Evolutionary conservation across 2,113 vertebrate species (phyloP).

Genomic region (Labeo rohita): DNA sequence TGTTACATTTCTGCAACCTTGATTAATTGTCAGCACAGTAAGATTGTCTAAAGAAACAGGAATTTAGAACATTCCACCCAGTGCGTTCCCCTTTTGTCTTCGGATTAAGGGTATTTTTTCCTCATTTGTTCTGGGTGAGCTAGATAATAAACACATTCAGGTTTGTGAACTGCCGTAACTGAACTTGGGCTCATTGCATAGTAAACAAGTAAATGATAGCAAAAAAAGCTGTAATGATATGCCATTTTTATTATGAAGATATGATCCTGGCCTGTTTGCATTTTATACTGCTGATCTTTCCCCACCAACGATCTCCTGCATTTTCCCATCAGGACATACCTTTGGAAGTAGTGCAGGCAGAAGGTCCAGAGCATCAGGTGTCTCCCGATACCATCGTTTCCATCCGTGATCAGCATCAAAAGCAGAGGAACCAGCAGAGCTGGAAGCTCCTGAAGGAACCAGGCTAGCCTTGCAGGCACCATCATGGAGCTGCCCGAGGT

Average conservation of each 20-base stretch:
- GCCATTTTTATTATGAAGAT: neutral
- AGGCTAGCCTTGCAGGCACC: constrained; percentile 76
- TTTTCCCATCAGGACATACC: constrained; percentile 67
- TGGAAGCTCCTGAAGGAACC: constrained; percentile 87
- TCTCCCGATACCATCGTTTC: constrained; percentile 62
- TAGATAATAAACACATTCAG: constrained; percentile 11
- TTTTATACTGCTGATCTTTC: neutral
- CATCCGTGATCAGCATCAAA: constrained; percentile 68
- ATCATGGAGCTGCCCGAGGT: neutral
- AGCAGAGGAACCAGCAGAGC: constrained; percentile 76
- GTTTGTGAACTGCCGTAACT: neutral
- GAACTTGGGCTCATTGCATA: neutral
- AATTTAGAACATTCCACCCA: constrained; percentile 9
- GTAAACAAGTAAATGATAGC: neutral
- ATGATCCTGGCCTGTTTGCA: neutral
- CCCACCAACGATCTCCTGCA: neutral
- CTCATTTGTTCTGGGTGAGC: constrained; percentile 1
- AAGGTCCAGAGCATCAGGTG: constrained; percentile 79
- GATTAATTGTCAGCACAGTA: neutral
- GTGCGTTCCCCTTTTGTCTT: constrained; percentile 7
- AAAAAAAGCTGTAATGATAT: neutral
- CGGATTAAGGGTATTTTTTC: constrained; percentile 1
- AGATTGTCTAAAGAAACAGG: neutral
- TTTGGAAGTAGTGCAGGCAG: constrained; percentile 85
- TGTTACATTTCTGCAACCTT: neutral